Conservation (phyloP, 2,113 vertebrate species). For the Passer montanus region DNA sequence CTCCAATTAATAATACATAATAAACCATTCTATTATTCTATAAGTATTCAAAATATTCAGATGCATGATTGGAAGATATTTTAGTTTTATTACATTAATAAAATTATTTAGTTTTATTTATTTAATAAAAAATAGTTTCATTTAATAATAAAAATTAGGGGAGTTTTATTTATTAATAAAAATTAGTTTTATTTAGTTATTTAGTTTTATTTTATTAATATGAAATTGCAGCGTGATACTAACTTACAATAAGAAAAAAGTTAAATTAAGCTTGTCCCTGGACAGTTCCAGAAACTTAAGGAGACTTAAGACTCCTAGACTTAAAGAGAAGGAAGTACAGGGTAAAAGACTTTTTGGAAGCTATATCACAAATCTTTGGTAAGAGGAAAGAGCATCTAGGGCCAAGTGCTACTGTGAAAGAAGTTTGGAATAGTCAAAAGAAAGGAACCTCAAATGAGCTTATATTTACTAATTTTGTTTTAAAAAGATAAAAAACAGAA, state of each 20-base stretch:
- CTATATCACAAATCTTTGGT: neutral
- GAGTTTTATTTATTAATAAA: too few relatives aligned
- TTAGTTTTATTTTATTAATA: neutral
- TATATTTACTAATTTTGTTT: neutral
- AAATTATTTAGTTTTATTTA: too few relatives aligned
- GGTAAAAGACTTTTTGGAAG: neutral
- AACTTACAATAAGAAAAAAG: neutral
- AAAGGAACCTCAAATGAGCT: neutral
- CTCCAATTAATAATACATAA: neutral
- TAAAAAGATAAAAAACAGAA: neutral
- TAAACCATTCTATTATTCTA: fast-evolving
- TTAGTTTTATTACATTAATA: neutral
- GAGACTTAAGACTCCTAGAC: neutral
- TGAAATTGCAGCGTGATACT: neutral
- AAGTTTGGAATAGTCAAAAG: neutral
- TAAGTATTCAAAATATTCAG: neutral
- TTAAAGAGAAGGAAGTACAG: neutral
- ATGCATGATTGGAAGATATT: neutral
- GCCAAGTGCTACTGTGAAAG: neutral
- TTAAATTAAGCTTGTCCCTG: neutral
- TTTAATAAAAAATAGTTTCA: too few relatives aligned
- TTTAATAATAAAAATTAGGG: too few relatives aligned
- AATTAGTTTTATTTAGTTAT: too few relatives aligned
- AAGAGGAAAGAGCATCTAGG: neutral
- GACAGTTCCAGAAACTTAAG: neutral